A percentile compares a stretch with the other conserved stretches of the same genome.
Conservation (phyloP, 1,140 invertebrate genomes). For the Cryptotermes secundus region DNA sequence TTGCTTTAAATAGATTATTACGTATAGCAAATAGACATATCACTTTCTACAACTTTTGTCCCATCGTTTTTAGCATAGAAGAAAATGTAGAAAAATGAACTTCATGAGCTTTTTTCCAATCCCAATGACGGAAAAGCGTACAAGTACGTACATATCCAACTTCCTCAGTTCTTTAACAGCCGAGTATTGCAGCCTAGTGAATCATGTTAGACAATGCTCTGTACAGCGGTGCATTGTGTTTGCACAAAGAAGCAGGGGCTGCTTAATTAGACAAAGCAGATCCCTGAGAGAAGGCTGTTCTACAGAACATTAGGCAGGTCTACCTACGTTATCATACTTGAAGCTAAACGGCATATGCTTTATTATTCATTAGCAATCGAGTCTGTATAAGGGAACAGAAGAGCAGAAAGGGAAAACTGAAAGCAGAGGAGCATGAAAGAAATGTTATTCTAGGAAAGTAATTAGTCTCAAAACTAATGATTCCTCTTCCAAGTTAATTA, state of each 20-base stretch:
- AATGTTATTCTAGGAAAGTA: conserved; percentile 14
- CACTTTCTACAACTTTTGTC: no score
- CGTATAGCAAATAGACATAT: no score
- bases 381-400: background rate
- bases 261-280: background rate
- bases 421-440: background rate
- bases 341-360: background rate
- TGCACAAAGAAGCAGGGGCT: background rate
- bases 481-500: background rate
- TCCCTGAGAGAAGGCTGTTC: background rate
- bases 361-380: conserved; percentile 18
- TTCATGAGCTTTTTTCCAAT: no score
- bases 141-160: no score
- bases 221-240: background rate
- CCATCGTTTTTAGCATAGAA: no score
- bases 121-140: no score
- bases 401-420: background rate
- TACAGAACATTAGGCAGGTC: background rate
- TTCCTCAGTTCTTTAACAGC: no score
- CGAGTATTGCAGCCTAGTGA: background rate
- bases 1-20: no score
- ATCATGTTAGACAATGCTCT: background rate
- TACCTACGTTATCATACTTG: background rate
- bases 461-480: background rate
- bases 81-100: no score